These are phyloP conservation scores for Pampusana beccarii DNA, from an alignment of 2,113 vertebrate species.

Conservation along the genomic window DNA sequence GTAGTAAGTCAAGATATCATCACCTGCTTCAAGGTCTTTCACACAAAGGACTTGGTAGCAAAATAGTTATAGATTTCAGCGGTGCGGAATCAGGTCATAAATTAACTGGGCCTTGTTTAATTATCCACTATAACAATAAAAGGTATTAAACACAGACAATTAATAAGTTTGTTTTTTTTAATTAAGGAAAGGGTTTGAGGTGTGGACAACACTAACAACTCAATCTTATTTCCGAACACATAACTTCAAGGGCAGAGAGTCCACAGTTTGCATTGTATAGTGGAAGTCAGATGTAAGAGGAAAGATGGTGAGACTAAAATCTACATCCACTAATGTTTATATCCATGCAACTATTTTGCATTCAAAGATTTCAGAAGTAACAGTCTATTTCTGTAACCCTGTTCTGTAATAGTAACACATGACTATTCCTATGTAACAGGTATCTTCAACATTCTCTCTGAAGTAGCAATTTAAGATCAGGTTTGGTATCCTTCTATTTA, in stretches of 20 bases:
- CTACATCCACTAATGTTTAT: neutral
- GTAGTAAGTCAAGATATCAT: neutral
- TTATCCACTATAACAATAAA: neutral
- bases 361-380: neutral
- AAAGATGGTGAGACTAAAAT: neutral
- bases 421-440: neutral
- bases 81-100: neutral
- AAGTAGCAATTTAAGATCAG: neutral
- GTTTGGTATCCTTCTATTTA: rapidly evolving
- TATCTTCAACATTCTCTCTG: neutral
- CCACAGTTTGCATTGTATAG: neutral
- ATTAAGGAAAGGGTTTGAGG: neutral
- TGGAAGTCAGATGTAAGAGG: neutral
- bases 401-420: too few relatives aligned
- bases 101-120: neutral
- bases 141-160: neutral
- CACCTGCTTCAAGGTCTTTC: neutral
- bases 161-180: neutral
- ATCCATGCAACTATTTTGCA: neutral
- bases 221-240: neutral
- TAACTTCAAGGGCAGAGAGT: neutral
- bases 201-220: neutral
- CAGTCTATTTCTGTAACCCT: too few relatives aligned
- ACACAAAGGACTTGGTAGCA: neutral
- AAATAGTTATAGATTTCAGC: neutral